Conservation (phyloP, 2,113 vertebrate species). For the Pelvicachromis taeniatus region DNA sequence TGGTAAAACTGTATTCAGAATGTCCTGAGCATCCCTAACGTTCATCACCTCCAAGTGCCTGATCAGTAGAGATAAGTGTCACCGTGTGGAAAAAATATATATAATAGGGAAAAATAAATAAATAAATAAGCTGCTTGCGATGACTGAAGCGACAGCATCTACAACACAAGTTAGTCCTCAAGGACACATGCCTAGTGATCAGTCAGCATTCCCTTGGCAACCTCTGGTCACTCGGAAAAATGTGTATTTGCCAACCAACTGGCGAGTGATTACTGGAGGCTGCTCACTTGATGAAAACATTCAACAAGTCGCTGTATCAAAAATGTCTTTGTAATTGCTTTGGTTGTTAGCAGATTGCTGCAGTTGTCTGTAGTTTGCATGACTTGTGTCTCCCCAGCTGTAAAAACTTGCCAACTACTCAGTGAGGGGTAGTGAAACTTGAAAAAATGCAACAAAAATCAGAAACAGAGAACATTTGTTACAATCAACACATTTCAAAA, state of each 20-base stretch:
- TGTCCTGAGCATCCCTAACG: background rate
- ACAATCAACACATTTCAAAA: background rate
- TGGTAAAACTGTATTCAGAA: background rate
- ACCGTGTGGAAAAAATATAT: background rate
- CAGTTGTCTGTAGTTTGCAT: background rate
- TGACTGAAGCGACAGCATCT: background rate
- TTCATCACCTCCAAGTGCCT: background rate
- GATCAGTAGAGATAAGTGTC: background rate
- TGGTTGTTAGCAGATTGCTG: background rate
- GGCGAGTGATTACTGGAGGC: background rate
- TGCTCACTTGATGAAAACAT: background rate
- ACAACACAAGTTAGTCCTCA: background rate
- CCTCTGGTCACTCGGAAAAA: fast-evolving
- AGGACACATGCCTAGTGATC: background rate
- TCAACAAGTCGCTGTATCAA: background rate
- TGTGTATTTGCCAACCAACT: background rate
- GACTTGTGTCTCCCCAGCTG: no score
- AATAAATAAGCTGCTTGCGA: background rate
- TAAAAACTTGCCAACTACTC: no score
- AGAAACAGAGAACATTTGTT: background rate
- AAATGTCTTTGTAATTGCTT: background rate
- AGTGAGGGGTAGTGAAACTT: background rate
- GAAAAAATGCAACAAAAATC: background rate
- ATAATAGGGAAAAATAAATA: background rate
- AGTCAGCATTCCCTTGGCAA: background rate